Base-by-base conservation (phyloP, 1,140 invertebrate species). In the Panonychus citri region DNA sequence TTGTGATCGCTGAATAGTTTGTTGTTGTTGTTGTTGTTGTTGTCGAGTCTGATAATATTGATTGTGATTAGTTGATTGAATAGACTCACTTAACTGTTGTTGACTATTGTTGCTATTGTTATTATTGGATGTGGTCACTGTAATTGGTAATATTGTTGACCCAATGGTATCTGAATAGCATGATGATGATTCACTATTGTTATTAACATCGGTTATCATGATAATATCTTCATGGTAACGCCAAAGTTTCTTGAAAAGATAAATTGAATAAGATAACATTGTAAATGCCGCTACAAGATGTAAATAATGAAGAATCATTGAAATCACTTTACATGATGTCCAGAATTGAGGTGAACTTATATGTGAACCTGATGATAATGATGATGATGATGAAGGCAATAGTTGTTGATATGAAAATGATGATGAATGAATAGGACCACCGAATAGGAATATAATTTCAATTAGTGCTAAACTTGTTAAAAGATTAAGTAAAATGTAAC, bases 201-300 rank as follows among this genome's bases (percentile, higher is more conserved):
- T 34, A 34, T 34, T 34, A 34, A 7, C 12, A 34, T 34, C 30
- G 12, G 30, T 5, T 34, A 12, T 34, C 5, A 34, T 34, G 5
- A 34, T 34, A 34, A n/a, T n/a, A n/a, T n/a, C n/a, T n/a, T 34
- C 30, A 7, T 34, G 30, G 30, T 30, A 34, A 34, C 15, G 53
- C 39, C 64, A 68, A 49, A 69, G 68, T 51, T 65, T 64, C 54
- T 67, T 68, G 60, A 70, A 60, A 15, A 72, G 50, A 69, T 67
- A 69, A 48, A 69, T 65, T 30, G 66, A 66, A 60, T 73, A 74
- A 34, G 72, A 66, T 54, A 80, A 74, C 39, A 81, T 73, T 78
- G 78, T 81, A 63, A 75, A 75, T 0, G 75, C 72, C 49, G 76
- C 75, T 0, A 77, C 74, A 30, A 81, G 69, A 34, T 34, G 30